A percentile compares a stretch with the other conserved stretches of the same genome.
Evolutionary conservation across 2,113 vertebrate species (phyloP).

Genomic region (Rhinichthys klamathensis): DNA sequence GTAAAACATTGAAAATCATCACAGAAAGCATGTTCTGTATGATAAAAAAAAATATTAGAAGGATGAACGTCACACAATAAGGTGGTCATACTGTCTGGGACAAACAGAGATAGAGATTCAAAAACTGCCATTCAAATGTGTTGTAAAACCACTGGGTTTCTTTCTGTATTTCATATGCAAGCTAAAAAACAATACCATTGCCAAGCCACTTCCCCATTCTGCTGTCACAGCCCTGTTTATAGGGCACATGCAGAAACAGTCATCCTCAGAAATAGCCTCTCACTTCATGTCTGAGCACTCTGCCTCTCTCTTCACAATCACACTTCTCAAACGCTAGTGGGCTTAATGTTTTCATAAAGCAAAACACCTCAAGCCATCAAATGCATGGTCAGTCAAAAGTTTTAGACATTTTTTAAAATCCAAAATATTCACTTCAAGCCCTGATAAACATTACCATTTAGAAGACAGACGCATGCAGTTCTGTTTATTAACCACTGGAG

Average conservation of each 20-base stretch:
- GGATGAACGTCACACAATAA: neutral
- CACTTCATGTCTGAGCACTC: neutral
- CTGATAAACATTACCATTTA: neutral
- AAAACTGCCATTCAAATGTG: neutral
- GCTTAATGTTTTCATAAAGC: neutral
- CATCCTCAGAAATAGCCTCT: constrained; percentile 34
- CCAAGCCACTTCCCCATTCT: constrained; percentile 38
- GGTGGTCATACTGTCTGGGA: neutral
- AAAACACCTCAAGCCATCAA: neutral
- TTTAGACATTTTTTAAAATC: neutral
- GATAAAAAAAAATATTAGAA: neutral
- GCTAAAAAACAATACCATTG: neutral
- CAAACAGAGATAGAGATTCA: neutral
- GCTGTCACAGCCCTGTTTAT: constrained; percentile 14
- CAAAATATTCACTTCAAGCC: neutral
- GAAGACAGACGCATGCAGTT: no score
- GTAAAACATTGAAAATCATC: no score
- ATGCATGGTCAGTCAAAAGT: neutral
- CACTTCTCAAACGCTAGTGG: neutral
- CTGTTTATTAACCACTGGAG: no score
- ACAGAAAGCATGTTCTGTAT: no score
- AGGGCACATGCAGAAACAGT: neutral
- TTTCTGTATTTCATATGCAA: neutral
- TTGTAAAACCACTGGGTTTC: neutral
- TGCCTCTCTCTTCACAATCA: neutral